These are phyloP conservation scores for Lithobates pipiens DNA, from an alignment of 2,797 vertebrate genomes.

Conservation along the genomic window DNA sequence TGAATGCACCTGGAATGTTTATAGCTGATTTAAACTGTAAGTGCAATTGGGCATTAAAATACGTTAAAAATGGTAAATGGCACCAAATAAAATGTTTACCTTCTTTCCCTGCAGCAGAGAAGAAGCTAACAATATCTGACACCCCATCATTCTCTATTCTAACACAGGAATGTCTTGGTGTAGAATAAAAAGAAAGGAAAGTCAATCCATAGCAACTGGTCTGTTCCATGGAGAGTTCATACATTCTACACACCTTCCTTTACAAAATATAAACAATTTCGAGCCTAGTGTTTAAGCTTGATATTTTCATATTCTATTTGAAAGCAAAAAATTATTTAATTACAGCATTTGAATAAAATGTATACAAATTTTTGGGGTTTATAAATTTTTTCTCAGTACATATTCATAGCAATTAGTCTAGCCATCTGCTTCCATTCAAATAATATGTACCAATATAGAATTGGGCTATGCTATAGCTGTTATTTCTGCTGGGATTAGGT, in stretches of 20 bases:
- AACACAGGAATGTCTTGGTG: not conserved
- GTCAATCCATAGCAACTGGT: not conserved
- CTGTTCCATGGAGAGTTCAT: not conserved
- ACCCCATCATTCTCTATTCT: not conserved
- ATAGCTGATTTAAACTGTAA: not conserved
- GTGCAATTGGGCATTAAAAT: not conserved
- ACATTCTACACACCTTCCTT: not conserved
- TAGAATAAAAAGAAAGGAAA: not conserved
- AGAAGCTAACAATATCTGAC: not conserved
- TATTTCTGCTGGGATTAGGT: too few species aligned
- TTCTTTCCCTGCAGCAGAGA: not conserved
- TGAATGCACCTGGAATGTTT: not conserved
- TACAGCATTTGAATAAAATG: constrained; percentile 19
- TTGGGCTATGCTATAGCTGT: too few species aligned
- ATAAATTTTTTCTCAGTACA: not conserved
- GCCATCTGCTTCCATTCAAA: not conserved
- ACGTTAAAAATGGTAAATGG: too few species aligned
- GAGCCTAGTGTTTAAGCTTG: not conserved
- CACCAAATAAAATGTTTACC: too few species aligned
- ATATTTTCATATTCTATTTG: not conserved
- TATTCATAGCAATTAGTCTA: constrained; percentile 2
- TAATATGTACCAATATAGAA: not conserved
- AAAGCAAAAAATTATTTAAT: not conserved
- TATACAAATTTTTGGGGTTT: not conserved
- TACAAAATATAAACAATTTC: not conserved